A percentile compares a stretch with the other conserved stretches of the same genome.
phyloP scores from a whole-genome alignment of 2,113 vertebrate genomes.

The Plecturocebus donacophilus region DNA sequence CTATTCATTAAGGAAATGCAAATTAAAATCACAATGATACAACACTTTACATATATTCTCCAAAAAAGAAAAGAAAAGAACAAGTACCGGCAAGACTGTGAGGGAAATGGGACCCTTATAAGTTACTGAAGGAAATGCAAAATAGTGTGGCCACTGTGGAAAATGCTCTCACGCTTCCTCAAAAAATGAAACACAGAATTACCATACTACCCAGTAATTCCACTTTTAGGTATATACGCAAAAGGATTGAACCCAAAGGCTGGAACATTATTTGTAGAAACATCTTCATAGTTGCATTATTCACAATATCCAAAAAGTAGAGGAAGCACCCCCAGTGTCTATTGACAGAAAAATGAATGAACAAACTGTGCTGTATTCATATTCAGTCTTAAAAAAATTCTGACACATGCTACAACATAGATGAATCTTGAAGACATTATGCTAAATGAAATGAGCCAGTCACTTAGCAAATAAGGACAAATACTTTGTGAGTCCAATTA shows the following conservation, averaged over 20 bases:
- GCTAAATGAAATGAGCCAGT: not conserved
- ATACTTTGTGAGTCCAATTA: too few relatives aligned
- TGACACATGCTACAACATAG: too few relatives aligned
- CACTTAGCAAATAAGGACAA: not conserved
- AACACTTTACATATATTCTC: not conserved
- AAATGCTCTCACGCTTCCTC: not conserved
- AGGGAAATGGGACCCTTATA: not conserved
- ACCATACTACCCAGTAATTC: not conserved
- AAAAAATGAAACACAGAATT: not conserved
- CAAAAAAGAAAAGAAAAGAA: not conserved
- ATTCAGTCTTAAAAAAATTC: not conserved
- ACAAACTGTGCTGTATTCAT: not conserved
- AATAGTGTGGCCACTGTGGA: not conserved
- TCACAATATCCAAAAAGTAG: not conserved
- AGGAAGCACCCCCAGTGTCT: not conserved
- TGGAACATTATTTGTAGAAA: not conserved
- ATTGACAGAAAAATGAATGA: not conserved
- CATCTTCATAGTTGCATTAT: not conserved
- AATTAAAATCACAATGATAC: not conserved
- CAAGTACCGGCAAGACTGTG: not conserved
- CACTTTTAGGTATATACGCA: not conserved
- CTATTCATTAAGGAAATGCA: not conserved
- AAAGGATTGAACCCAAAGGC: not conserved
- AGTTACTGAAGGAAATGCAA: not conserved
- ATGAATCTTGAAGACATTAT: not conserved